These are phyloP conservation scores for Athalia cordata DNA, from an alignment of 2,888 invertebrate genomes.

Conservation along the genomic window DNA sequence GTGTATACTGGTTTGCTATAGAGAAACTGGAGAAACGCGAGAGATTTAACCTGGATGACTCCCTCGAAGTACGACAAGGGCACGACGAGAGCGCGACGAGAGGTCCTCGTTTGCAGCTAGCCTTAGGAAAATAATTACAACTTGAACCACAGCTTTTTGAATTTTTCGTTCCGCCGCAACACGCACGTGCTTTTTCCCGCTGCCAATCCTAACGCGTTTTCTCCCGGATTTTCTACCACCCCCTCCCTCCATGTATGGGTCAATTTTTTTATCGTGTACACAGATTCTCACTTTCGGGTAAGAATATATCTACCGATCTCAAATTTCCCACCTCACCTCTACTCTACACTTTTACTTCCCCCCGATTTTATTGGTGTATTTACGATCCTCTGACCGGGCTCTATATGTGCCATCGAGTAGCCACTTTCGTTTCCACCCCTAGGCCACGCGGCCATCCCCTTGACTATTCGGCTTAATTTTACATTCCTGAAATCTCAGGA, in stretches of 20 bases:
- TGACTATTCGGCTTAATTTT: constrained; percentile 30
- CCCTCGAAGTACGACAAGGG: constrained; percentile 27
- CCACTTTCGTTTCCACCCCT: constrained; percentile 25
- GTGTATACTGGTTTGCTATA: constrained; percentile 2
- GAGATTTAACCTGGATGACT: constrained; percentile 31
- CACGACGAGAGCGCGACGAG: background rate
- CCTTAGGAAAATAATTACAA: constrained; percentile 35
- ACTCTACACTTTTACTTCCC: background rate
- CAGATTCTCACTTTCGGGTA: background rate
- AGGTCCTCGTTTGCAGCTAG: constrained; percentile 1
- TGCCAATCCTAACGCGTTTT: no score
- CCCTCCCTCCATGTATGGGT: background rate
- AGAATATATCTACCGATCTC: background rate
- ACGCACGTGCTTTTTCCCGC: no score
- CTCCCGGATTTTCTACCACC: background rate
- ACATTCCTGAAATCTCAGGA: constrained; percentile 4
- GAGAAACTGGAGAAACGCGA: constrained; percentile 5
- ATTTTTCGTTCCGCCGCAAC: background rate
- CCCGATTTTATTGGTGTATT: background rate
- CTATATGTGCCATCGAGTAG: constrained; percentile 1
- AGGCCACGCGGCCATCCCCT: constrained; percentile 8
- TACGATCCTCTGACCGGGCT: constrained; percentile 11
- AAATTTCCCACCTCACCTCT: background rate
- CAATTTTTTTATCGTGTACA: background rate
- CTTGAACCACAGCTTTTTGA: constrained; percentile 28